These are phyloP conservation scores for Nymphalis c-album DNA, from an alignment of 2,888 invertebrate species.

Conservation along the genomic window DNA sequence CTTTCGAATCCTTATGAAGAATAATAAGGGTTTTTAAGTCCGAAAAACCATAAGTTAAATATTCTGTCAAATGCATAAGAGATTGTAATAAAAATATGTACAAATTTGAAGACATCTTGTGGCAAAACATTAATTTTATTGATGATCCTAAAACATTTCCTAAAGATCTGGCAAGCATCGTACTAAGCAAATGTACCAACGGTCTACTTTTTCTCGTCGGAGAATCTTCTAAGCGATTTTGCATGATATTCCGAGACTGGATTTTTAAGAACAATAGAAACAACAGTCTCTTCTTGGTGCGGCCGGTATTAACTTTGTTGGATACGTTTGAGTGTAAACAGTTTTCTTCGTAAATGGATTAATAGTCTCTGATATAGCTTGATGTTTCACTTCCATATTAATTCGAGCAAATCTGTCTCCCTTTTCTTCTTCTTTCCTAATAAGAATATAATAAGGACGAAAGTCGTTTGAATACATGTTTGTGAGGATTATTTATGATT, in stretches of 20 bases:
- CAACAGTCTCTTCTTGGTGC: constrained; percentile 66
- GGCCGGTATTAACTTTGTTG: constrained; percentile 63
- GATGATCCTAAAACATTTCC: constrained; percentile 53
- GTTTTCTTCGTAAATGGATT: constrained; percentile 67
- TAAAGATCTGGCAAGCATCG: constrained; percentile 54
- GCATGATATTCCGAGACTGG: constrained; percentile 40
- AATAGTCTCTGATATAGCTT: constrained; percentile 46
- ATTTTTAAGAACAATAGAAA: constrained; percentile 57
- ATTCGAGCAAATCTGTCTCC: constrained; percentile 69
- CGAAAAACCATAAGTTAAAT: constrained; percentile 46
- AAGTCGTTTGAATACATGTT: constrained; percentile 54
- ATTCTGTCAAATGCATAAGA: constrained; percentile 50
- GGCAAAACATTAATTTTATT: constrained; percentile 53
- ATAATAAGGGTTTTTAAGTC: constrained; percentile 18
- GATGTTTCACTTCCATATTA: constrained; percentile 70
- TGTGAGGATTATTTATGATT: constrained; percentile 6
- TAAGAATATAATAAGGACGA: constrained; percentile 65
- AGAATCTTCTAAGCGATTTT: constrained; percentile 36
- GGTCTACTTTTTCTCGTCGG: constrained; percentile 45
- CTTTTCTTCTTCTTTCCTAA: constrained; percentile 73
- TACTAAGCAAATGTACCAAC: constrained; percentile 50
- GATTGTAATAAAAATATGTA: constrained; percentile 60
- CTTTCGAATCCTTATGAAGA: not conserved
- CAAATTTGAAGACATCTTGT: constrained; percentile 58
- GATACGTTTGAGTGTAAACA: constrained; percentile 68